Base-by-base conservation (phyloP, 2,888 invertebrate genomes). In the Myopa testacea region DNA sequence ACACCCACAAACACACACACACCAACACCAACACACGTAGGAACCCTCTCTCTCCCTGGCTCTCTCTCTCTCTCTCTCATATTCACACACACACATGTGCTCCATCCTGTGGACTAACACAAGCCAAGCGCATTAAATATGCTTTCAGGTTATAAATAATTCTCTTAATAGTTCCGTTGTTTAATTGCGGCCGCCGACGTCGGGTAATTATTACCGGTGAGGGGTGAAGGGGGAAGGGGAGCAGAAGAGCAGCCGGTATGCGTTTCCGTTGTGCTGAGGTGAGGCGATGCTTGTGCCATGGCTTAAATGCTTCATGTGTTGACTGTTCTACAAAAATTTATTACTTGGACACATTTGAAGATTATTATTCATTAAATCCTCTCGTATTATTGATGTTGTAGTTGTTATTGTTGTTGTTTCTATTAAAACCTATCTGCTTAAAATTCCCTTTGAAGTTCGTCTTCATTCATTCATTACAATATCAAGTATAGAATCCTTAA, bases 131-230 rank as follows among this genome's bases (percentile, higher is more conserved):
- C 52, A 67, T 50, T 37, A 73, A 75, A 58, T 73, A 71, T 52
- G 75, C 68, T 75, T 78, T 50, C 75, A 75, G 77, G 78, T 80
- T 77, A 78, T 80, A 80, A 77, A 80, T 78, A 78, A 78, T 78
- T 77, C 75, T 58, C 69, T 77, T 71, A 72, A 70, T 73, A 71
- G 79, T 62, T 55, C 60, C 75, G 65, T 62, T 72, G 40, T 79
- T 60, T 65, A 65, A 75, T 75, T 75, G 52, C 67, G 63, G 40
- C 19, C 14, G 73, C 60, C 19, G 19, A 10, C 65, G 38, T 55
- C 16, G 65, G 65, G 74, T 55, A 75, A 75, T 75, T 75, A 75
- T 63, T 63, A 45, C 50, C 4, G 37, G 62, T 45, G 62, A 26
- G 63, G 26, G 62, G 16, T 19, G 26, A n/a, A 34, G 55, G 26